A percentile compares a stretch with the other conserved stretches of the same genome.
phyloP scores from a whole-genome alignment of 92 coral and sea anemone genomes.

The Umimayanthus chanpuru region DNA sequence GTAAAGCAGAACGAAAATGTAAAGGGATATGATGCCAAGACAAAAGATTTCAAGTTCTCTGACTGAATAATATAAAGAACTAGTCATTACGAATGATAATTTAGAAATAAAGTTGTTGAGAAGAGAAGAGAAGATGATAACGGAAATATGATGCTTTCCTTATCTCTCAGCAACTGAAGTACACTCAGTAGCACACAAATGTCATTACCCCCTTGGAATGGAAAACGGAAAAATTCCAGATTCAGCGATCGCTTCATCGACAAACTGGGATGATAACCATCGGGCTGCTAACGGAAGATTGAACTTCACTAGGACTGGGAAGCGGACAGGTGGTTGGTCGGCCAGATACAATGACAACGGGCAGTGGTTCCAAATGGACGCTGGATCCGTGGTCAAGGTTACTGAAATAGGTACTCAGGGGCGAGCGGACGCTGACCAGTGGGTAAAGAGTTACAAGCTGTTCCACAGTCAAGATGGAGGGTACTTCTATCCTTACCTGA shows the following conservation, averaged over 20 bases:
- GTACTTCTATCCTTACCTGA: background rate
- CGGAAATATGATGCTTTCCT: too few species aligned
- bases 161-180: background rate
- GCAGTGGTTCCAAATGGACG: background rate
- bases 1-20: too few species aligned
- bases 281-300: background rate
- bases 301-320: background rate
- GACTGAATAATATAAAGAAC: too few species aligned
- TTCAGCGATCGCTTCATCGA: background rate
- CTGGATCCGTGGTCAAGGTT: background rate
- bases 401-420: background rate
- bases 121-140: too few species aligned
- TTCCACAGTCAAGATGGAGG: background rate
- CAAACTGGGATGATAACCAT: background rate
- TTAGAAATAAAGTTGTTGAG: background rate
- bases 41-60: too few species aligned
- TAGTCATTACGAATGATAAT: too few species aligned
- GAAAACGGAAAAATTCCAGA: background rate
- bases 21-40: too few species aligned
- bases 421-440: background rate
- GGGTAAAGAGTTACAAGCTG: background rate
- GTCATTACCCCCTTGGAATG: background rate
- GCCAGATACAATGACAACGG: background rate
- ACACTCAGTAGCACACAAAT: background rate
- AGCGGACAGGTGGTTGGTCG: background rate